A percentile compares a stretch with the other conserved stretches of the same genome.
phyloP scores from a whole-genome alignment of 2,888 invertebrate species.

The Schrankia costaestrigalis region DNA sequence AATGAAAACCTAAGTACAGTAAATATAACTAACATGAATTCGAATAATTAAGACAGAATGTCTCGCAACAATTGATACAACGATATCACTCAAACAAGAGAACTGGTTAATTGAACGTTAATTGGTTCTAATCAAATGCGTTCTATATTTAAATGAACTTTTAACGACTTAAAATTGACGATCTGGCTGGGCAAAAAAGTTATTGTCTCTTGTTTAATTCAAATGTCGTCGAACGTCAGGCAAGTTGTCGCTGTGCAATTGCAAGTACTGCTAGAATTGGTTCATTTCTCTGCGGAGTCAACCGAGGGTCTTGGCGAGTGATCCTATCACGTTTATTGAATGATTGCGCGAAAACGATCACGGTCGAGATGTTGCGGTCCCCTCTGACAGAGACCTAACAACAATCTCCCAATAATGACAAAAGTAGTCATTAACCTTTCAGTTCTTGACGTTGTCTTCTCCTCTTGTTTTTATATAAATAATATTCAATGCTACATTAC shows the following conservation, averaged over 20 bases:
- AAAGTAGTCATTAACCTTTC: slow-evolving; percentile 62
- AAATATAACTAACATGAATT: slow-evolving; percentile 46
- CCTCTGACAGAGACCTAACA: slow-evolving; percentile 51
- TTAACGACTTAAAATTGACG: slow-evolving; percentile 55
- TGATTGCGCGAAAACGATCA: slow-evolving; percentile 77
- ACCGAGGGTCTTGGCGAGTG: slow-evolving; percentile 75
- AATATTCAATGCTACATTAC: slow-evolving; percentile 7
- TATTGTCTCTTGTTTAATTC: neutral
- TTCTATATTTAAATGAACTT: slow-evolving; percentile 78
- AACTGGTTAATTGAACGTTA: slow-evolving; percentile 74
- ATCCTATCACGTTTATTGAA: slow-evolving; percentile 76
- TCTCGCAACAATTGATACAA: slow-evolving; percentile 63
- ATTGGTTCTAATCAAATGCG: slow-evolving; percentile 78
- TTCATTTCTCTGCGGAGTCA: slow-evolving; percentile 69
- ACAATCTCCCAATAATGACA: slow-evolving; percentile 54
- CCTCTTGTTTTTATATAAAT: slow-evolving; percentile 14
- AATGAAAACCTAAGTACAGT: slow-evolving; percentile 9
- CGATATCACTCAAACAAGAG: slow-evolving; percentile 60
- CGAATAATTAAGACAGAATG: slow-evolving; percentile 52
- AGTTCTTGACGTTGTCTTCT: slow-evolving; percentile 35
- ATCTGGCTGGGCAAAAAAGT: slow-evolving; percentile 2
- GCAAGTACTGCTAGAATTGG: slow-evolving; percentile 41
- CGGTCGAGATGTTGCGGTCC: slow-evolving; percentile 60
- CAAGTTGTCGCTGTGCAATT: slow-evolving; percentile 11
- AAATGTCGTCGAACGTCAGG: neutral